Conservation (phyloP, 1,140 invertebrate species). For the Brachionus manjavacas region DNA sequence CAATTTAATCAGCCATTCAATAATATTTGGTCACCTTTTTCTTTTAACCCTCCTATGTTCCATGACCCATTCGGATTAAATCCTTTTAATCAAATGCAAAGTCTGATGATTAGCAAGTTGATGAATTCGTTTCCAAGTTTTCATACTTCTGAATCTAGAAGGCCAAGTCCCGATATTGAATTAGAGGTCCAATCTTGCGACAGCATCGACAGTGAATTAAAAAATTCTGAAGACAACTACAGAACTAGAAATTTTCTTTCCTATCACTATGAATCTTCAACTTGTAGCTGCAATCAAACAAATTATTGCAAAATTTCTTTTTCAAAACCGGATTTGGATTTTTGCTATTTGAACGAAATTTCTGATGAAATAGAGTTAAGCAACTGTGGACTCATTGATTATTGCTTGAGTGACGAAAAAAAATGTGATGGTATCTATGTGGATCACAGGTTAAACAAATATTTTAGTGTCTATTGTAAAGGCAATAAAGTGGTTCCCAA, state of each 20-base stretch:
- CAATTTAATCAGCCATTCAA: neutral
- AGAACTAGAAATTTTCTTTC: neutral
- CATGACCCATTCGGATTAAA: neutral
- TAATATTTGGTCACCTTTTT: neutral
- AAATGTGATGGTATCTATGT: neutral
- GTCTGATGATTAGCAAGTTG: neutral
- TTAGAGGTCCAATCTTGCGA: neutral
- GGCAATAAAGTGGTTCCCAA: neutral
- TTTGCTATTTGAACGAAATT: neutral
- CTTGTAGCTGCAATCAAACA: conserved; percentile 6
- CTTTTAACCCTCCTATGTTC: neutral
- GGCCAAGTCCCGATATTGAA: neutral
- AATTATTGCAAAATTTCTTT: neutral
- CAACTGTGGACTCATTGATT: neutral
- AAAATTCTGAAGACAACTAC: neutral
- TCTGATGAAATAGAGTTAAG: neutral
- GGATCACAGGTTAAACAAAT: conserved; percentile 7
- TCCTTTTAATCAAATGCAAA: neutral
- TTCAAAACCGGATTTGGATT: conserved; percentile 20
- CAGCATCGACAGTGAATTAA: neutral
- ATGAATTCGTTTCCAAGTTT: neutral
- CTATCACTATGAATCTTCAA: neutral
- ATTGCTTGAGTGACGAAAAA: neutral
- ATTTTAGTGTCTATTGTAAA: neutral
- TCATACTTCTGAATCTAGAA: neutral